A percentile compares a stretch with the other conserved stretches of the same genome.
These are phyloP conservation scores for Philereme vetulata DNA, from an alignment of 2,888 invertebrate genomes.

Conservation along the genomic window DNA sequence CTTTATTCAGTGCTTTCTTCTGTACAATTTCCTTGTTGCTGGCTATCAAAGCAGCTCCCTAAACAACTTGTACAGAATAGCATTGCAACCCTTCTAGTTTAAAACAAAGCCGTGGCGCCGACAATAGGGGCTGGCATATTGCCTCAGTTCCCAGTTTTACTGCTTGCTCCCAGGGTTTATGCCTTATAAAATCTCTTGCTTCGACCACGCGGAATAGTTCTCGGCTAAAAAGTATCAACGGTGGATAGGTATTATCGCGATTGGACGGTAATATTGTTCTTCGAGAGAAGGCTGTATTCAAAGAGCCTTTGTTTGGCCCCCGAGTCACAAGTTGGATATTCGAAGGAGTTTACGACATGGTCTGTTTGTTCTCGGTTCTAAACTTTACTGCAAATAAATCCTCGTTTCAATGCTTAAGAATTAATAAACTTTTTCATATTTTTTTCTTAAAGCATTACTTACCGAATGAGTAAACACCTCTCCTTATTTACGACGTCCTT, in stretches of 20 bases:
- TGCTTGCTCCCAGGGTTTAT: slow-evolving; percentile 72
- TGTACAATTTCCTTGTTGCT: slow-evolving; percentile 36
- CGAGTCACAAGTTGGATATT: slow-evolving; percentile 43
- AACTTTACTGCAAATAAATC: slow-evolving; percentile 41
- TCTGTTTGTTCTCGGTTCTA: slow-evolving; percentile 43
- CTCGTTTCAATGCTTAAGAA: slow-evolving; percentile 35
- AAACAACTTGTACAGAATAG: slow-evolving; percentile 41
- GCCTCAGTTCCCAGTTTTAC: slow-evolving; percentile 73
- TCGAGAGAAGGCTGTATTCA: slow-evolving; percentile 45
- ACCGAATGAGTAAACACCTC: slow-evolving; percentile 38
- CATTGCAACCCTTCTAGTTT: slow-evolving; percentile 65
- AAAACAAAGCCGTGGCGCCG: slow-evolving; percentile 69
- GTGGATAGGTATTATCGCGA: slow-evolving; percentile 64
- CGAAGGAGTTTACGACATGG: slow-evolving; percentile 45
- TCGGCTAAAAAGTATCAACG: slow-evolving; percentile 62
- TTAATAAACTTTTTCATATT: slow-evolving; percentile 32
- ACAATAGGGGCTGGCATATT: slow-evolving; percentile 74
- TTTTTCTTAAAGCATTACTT: slow-evolving; percentile 21
- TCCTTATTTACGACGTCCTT: slow-evolving; percentile 43
- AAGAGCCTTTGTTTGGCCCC: slow-evolving; percentile 45
- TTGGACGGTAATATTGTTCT: slow-evolving; percentile 59
- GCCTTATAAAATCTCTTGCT: slow-evolving; percentile 73
- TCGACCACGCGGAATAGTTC: slow-evolving; percentile 60
- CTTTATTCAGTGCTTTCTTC: slow-evolving; percentile 27
- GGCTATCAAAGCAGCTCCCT: slow-evolving; percentile 35